A percentile compares a stretch with the other conserved stretches of the same genome.
These are phyloP conservation scores for Setipinna tenuifilis DNA, from an alignment of 2,797 vertebrate genomes.

Conservation along the genomic window DNA sequence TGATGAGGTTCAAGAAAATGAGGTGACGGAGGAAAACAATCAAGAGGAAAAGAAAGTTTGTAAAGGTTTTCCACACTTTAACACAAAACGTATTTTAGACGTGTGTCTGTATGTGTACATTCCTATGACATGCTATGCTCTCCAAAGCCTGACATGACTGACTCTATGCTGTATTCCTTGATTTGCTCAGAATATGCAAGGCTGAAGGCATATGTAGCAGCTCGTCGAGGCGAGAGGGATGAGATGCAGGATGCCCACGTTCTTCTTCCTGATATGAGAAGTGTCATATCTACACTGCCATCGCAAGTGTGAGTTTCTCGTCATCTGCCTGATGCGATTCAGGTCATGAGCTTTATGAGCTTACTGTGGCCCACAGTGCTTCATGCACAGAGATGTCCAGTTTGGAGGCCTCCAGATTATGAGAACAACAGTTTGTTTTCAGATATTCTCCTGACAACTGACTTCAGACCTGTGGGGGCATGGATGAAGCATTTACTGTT, in stretches of 20 bases:
- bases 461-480: no score
- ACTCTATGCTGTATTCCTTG: slow-evolving; percentile 37
- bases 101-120: slow-evolving; percentile 40
- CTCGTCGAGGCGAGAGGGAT: slow-evolving; percentile 89
- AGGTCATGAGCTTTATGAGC: slow-evolving; percentile 33
- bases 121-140: not conserved
- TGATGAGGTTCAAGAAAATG: slow-evolving; percentile 47
- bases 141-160: not conserved
- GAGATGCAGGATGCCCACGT: slow-evolving; percentile 97
- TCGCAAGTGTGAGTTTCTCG: slow-evolving; percentile 79
- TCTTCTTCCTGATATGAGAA: slow-evolving; percentile 82
- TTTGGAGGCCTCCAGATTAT: not conserved
- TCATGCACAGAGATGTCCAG: not conserved
- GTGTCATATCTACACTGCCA: slow-evolving; percentile 72
- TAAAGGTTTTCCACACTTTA: slow-evolving; percentile 97
- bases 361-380: not conserved
- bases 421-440: no score
- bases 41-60: slow-evolving; percentile 96
- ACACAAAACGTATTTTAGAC: slow-evolving; percentile 72
- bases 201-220: slow-evolving; percentile 86
- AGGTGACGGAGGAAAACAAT: slow-evolving; percentile 75
- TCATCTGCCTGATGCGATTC: not conserved
- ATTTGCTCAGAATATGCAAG: slow-evolving; percentile 67
- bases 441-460: no score
- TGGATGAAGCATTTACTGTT: no score